Evolutionary conservation across 2,113 vertebrate genomes (phyloP).

Genomic region (Seriola aureovittata): DNA sequence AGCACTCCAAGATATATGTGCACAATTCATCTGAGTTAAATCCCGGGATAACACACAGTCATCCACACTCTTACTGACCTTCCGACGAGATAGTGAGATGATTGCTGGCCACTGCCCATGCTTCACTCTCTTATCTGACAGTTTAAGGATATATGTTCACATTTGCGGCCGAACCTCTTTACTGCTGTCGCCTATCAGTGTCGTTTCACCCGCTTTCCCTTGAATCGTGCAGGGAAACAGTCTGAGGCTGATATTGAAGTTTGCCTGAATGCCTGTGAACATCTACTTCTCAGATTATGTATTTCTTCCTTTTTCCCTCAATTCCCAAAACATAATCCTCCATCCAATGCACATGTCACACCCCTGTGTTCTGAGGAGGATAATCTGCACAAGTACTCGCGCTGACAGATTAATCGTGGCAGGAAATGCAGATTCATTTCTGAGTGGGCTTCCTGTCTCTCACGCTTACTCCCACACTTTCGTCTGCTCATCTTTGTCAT

Average conservation of each 20-base stretch:
- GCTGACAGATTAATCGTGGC: conserved; percentile 73
- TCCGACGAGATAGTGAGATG: conserved; percentile 38
- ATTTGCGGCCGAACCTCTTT: conserved; percentile 32
- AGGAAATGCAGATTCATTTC: conserved; percentile 71
- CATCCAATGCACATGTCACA: conserved; percentile 54
- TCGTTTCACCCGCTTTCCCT: conserved; percentile 2
- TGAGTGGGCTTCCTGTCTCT: conserved; percentile 72
- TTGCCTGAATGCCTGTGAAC: conserved; percentile 5
- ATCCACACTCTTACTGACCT: not conserved
- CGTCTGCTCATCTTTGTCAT: conserved; percentile 42
- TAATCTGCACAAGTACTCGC: conserved; percentile 67
- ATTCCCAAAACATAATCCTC: conserved; percentile 57
- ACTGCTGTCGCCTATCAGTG: conserved; percentile 43
- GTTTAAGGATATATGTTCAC: conserved; percentile 21
- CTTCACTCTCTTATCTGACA: conserved; percentile 53
- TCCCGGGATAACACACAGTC: not conserved
- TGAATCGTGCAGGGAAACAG: not conserved
- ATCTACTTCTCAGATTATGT: conserved; percentile 8
- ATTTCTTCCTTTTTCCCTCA: not conserved
- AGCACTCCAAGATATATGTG: conserved; percentile 9
- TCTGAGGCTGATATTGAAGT: not conserved
- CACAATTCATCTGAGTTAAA: not conserved
- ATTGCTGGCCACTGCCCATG: conserved; percentile 20
- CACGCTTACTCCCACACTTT: conserved; percentile 32
- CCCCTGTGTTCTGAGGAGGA: conserved; percentile 64